Evolutionary conservation across 2,888 invertebrate genomes (phyloP).

Genomic region (Habrosyne pyritoides): DNA sequence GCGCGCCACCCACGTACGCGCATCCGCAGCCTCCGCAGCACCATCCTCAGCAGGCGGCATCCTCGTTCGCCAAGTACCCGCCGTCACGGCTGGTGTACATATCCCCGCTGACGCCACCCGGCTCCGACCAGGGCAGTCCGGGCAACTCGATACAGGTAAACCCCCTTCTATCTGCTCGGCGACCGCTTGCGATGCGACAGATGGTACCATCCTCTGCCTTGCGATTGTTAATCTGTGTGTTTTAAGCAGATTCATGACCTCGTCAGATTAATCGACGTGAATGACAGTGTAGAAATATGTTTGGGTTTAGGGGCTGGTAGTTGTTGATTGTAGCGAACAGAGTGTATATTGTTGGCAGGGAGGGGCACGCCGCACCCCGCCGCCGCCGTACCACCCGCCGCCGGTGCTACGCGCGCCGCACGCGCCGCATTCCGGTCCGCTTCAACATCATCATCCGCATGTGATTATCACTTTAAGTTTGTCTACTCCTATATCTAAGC

Average conservation of each 20-base stretch:
- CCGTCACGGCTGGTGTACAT: conserved; percentile 86
- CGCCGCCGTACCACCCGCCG: conserved; percentile 89
- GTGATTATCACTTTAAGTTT: conserved; percentile 31
- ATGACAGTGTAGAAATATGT: background rate
- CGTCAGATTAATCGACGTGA: background rate
- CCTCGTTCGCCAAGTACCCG: conserved; percentile 74
- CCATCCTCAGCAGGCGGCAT: conserved; percentile 60
- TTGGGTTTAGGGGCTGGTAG: conserved; percentile 1
- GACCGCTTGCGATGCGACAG: conserved; percentile 56
- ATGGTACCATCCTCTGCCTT: conserved; percentile 70
- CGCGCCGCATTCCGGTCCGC: conserved; percentile 49
- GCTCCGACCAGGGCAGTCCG: conserved; percentile 94
- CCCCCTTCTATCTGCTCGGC: conserved; percentile 43
- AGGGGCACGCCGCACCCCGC: conserved; percentile 88
- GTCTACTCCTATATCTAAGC: no score
- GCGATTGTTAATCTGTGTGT: conserved; percentile 47
- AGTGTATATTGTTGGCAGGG: conserved; percentile 67
- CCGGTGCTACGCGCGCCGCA: conserved; percentile 67
- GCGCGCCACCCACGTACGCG: conserved; percentile 82
- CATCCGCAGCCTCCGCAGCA: conserved; percentile 61
- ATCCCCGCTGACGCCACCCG: conserved; percentile 93
- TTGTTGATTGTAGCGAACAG: conserved; percentile 33
- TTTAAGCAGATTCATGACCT: background rate
- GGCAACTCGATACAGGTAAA: conserved; percentile 86
- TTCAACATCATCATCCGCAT: conserved; percentile 61